These are phyloP conservation scores for Brachionus calyciflorus DNA, from an alignment of 1,140 invertebrate genomes.

Conservation along the genomic window DNA sequence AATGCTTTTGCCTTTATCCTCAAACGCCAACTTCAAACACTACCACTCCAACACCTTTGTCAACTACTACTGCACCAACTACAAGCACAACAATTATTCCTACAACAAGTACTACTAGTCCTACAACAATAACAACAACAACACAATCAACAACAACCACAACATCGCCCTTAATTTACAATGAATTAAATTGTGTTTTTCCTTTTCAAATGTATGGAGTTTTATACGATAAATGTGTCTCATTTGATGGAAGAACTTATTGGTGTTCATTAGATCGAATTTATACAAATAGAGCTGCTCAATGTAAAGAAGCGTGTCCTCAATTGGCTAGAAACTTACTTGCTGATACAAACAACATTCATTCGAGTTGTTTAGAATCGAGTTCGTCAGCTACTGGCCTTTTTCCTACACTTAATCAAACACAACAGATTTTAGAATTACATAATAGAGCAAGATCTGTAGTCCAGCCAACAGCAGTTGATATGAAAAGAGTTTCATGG, in stretches of 20 bases:
- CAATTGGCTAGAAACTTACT: slow-evolving; percentile 10
- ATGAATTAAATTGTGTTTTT: slow-evolving; percentile 38
- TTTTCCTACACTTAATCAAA: slow-evolving; percentile 3
- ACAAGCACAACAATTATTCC: background rate
- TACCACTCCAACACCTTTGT: background rate
- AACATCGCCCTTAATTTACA: background rate
- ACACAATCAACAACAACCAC: background rate
- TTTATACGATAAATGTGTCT: slow-evolving; percentile 1
- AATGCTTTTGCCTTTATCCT: slow-evolving; percentile 5
- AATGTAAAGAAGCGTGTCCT: slow-evolving; percentile 32
- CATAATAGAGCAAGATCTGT: background rate
- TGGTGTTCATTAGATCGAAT: slow-evolving; percentile 31
- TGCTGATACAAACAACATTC: background rate
- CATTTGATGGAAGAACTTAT: background rate
- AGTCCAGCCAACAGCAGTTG: background rate
- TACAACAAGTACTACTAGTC: background rate
- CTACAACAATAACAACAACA: background rate
- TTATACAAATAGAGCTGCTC: slow-evolving; percentile 1
- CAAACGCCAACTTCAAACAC: background rate
- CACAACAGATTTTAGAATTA: background rate
- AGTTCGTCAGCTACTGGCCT: background rate
- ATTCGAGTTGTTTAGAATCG: slow-evolving; percentile 1
- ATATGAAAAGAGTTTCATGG: slow-evolving; percentile 32
- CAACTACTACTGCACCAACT: background rate
- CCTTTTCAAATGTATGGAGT: slow-evolving; percentile 17